Evolutionary conservation across 1,140 invertebrate species (phyloP), one percentile per base, ranked within the genome.

Genomic region (Pseudomyrmex pallidus): DNA sequence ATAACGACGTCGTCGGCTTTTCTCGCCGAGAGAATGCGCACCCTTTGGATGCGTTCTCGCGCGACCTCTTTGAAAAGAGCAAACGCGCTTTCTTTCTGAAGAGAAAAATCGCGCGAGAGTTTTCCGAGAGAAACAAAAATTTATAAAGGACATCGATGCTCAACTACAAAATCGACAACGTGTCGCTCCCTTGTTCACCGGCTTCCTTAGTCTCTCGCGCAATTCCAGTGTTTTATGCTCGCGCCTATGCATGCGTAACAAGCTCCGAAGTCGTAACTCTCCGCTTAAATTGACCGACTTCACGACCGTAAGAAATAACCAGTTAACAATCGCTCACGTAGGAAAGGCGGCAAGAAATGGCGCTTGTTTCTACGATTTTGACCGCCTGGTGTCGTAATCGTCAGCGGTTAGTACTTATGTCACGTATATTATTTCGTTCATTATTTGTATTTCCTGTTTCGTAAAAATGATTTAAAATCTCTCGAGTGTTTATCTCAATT

Each of bases 211-310:
- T 46, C 50, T 20, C 57, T 48, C 86, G 64, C 56, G 82, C 86
- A 85, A 82, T 88, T 83, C 57, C 62, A 59, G 46, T 88, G 82
- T 87, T 89, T 88, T 87, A 89, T 85, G 82, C 50, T 83, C 83
- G 62, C 87, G 85, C 84, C 88, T 91, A 91, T 91, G 90, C 89
- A 91, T 90, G 88, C 90, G 83, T 91, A 92, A 92, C 90, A 89
- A 91, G 87, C 87, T 78, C 57, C 59, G 56, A 57, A 68, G 77
- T 90, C 90, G 76, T 90, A 90, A 89, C 84, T 90, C 85, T 89
- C 83, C 35, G 61, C 48, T 84, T 80, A 82, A 84, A 83, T 59
- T 80, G 66, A 74, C 61, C 62, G 48, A 72, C 61, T 77, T 70
- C 72, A 48, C 44, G 68, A 66, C 50, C 59, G 85, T 48, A 64